Base-by-base conservation (phyloP, 2,113 vertebrate genomes). In the Cervus canadensis region DNA sequence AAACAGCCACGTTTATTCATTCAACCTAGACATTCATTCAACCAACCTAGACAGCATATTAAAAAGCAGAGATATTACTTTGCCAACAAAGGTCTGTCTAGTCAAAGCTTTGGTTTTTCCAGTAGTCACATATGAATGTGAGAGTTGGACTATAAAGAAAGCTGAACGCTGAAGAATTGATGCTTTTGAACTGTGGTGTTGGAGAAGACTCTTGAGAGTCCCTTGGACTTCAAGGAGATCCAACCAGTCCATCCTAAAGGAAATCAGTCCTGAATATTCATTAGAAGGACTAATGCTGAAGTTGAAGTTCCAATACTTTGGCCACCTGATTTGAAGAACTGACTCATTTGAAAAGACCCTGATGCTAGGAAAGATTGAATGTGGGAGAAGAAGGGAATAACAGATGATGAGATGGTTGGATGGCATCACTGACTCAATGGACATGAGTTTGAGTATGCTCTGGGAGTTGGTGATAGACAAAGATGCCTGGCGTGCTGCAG, bases 101-200 rank as follows among this genome's bases (percentile, higher is more conserved):
- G 67, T 40, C n/a, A 71, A 71, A 40, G 67, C 67, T 71, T 71
- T 71, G 5, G n/a, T 40, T 23, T 71, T 36, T 71, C 19, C 67
- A 40, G 67, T 71, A 71, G 36, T 23, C 67, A 40, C n/a, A 36
- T 23, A 40, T 71, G n/a, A 10, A 71, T 71, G n/a, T 71, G 67
- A 11, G 19, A 71, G 19, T 71, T 71, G 64, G 64, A 36, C 10
- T 71, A 23, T 36, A 23, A 23, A 71, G n/a, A 71, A 36, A 71
- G 64, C 64, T 36, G 64, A 71, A 17, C 0, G 0, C n/a, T 23
- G n/a, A 36, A 36, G 64, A 71, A 71, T 23, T 71, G n/a, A 36
- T 71, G 2, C 64, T 71, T 71, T 71, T 71, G 67, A 36, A 36
- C 19, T 71, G 19, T 36, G 67, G 5, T 71, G 6, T 71, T 71